These are phyloP conservation scores for Eriocheir sinensis DNA, from an alignment of 1,140 invertebrate genomes.

Conservation along the genomic window DNA sequence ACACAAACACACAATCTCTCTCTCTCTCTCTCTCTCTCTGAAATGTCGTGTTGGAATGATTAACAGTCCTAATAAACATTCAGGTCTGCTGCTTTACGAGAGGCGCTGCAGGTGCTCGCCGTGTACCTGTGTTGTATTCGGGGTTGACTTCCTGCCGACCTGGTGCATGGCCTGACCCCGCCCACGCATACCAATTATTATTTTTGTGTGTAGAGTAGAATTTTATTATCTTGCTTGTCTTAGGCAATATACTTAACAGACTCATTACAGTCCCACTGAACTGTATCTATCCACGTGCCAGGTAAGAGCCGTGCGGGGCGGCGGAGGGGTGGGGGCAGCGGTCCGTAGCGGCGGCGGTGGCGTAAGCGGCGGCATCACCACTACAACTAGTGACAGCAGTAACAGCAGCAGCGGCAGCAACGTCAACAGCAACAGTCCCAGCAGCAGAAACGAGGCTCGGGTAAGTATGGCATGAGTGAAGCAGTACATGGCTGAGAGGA, in stretches of 20 bases:
- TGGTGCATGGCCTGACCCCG: neutral
- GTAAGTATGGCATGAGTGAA: conserved; percentile 45
- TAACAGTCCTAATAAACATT: neutral
- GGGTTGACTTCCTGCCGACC: neutral
- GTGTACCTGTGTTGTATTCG: conserved; percentile 5
- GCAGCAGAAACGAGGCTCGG: neutral
- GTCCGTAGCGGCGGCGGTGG: conserved; percentile 34
- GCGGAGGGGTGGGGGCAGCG: conserved; percentile 35
- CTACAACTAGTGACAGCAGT: conserved; percentile 37
- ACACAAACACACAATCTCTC: neutral
- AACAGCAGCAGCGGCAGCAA: conserved; percentile 37
- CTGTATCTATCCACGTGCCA: conserved; percentile 30
- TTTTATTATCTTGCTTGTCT: conserved; percentile 2
- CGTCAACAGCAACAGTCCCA: conserved; percentile 23
- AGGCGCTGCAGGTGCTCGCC: neutral
- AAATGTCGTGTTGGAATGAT: neutral
- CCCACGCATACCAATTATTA: neutral
- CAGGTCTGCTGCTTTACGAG: neutral
- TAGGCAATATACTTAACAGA: neutral
- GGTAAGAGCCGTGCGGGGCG: conserved; percentile 58
- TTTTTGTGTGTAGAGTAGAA: neutral
- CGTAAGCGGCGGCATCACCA: neutral
- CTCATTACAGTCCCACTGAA: conserved; percentile 22
- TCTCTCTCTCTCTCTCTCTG: neutral
- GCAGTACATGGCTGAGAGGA: neutral